Evolutionary conservation across 2,888 invertebrate genomes (phyloP), one percentile per base, ranked within the genome.

Genomic region (Morpho helenor): DNA sequence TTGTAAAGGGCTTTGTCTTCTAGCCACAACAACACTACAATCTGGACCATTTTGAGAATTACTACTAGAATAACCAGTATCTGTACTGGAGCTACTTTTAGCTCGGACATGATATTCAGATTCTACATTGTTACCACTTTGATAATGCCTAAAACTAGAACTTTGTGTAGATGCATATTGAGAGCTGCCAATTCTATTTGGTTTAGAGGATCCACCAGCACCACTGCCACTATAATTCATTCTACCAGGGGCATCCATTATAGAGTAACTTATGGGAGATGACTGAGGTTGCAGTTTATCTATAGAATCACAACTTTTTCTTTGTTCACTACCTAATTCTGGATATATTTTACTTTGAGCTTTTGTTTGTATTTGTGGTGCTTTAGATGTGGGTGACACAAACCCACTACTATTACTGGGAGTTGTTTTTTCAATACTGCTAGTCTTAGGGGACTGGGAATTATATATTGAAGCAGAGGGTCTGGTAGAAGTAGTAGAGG

Each of bases 281-380:
- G 94, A 94, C 70, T 94, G 94, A 54, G 91, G 88, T 72, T 91
- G 91, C 56, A 81, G 61, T 75, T 88, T 89, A 63, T 91, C 91
- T 78, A 87, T 84, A 79, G 82, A 84, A 74, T 79, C 92, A 92
- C 83, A 93, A 91, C 69, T 92, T 90, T 77, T 91, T 80, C 79
- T 90, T 80, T 82, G 91, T 77, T 81, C 92, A 73, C 74, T 82
- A 68, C 65, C 89, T 67, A 95, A 71, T 73, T 95, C 95, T 57
- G 95, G 94, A 80, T 95, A 95, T 70, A 94, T 93, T 89, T 96
- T 96, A 68, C 94, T 92, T 86, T 95, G 95, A 66, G 94, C 94
- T 85, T 96, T 95, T 62, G 95, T 94, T 82, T 95, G 95, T 68
- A 95, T 93, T 71, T 87, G 88, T 56, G 91, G 87, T 41, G 87